Evolutionary conservation across 2,888 invertebrate genomes (phyloP).

Genomic region (Leucophenga montana): DNA sequence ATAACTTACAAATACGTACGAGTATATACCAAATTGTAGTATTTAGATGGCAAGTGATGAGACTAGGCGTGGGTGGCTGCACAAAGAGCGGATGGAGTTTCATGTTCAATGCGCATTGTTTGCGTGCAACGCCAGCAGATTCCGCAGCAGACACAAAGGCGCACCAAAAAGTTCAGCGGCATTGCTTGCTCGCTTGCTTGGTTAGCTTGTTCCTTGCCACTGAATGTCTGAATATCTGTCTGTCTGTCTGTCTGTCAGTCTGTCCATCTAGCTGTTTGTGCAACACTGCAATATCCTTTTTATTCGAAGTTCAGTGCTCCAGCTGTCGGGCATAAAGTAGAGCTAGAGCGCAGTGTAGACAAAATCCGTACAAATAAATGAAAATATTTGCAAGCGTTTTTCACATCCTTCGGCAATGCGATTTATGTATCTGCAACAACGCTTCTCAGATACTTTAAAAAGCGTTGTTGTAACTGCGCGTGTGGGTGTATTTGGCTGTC

Average conservation of each 20-base stretch:
- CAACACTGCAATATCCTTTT: neutral
- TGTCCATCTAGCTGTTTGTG: neutral
- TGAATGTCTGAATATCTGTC: neutral
- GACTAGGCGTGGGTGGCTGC: too few species aligned
- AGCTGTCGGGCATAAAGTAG: slow-evolving; percentile 5
- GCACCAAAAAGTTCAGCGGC: slow-evolving; percentile 22
- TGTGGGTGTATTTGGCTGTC: neutral
- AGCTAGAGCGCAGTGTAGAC: too few species aligned
- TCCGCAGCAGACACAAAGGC: slow-evolving; percentile 21
- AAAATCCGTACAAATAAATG: slow-evolving; percentile 5
- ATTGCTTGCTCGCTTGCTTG: neutral
- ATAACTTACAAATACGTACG: neutral
- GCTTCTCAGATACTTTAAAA: neutral
- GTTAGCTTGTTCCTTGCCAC: neutral
- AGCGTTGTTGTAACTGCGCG: neutral
- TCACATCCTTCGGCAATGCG: slow-evolving; percentile 3
- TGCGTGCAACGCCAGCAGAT: slow-evolving; percentile 25
- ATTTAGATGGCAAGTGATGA: neutral
- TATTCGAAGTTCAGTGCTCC: slow-evolving; percentile 24
- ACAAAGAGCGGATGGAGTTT: too few species aligned
- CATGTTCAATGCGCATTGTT: slow-evolving; percentile 5
- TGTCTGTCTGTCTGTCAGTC: neutral
- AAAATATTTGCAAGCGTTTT: slow-evolving; percentile 16
- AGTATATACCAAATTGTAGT: neutral
- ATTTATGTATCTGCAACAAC: too few species aligned